Evolutionary conservation across 2,888 invertebrate genomes (phyloP), one percentile per base, ranked within the genome.

Genomic region (Seira sanloemensis): DNA sequence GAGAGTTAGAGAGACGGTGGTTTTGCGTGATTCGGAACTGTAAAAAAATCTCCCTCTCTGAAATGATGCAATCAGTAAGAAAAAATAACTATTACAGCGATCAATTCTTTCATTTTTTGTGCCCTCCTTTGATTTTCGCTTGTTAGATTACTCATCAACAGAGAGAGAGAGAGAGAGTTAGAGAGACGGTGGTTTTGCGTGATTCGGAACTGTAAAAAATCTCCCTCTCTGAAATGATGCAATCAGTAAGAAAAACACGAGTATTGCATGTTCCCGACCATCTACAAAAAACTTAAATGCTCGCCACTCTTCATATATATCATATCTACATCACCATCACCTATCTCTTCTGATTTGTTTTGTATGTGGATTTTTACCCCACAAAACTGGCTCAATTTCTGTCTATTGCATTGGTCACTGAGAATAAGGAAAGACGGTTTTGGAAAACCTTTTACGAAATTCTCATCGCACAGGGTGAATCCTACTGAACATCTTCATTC

Each of bases 371-470:
- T n/a, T n/a, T n/a, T n/a, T n/a, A n/a, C n/a, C n/a, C n/a, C n/a
- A n/a, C n/a, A n/a, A n/a, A n/a, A n/a, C n/a, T n/a, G n/a, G n/a
- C n/a, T n/a, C n/a, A n/a, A n/a, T n/a, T n/a, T n/a, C n/a, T n/a
- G n/a, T n/a, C n/a, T n/a, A n/a, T n/a, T n/a, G n/a, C 79, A 79
- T 79, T 79, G 79, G 79, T 73, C 79, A 79, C 79, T 79, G 79
- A 67, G 79, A 79, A 79, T 79, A 72, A 79, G 79, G 79, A 79
- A 79, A 79, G 79, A 79, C 26, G 19, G 21, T n/a, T 24, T 79
- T 79, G 79, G 79, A 79, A 79, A 79, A 79, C 79, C 79, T 79
- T 79, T 79, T 79, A 73, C 79, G 79, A 79, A 79, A 79, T 73
- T 79, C 79, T 79, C 79, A 79, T 79, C 27, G 18, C 73, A 73